phyloP scores from a whole-genome alignment of 2,113 vertebrate species.

The Clarias macrocephalus region DNA sequence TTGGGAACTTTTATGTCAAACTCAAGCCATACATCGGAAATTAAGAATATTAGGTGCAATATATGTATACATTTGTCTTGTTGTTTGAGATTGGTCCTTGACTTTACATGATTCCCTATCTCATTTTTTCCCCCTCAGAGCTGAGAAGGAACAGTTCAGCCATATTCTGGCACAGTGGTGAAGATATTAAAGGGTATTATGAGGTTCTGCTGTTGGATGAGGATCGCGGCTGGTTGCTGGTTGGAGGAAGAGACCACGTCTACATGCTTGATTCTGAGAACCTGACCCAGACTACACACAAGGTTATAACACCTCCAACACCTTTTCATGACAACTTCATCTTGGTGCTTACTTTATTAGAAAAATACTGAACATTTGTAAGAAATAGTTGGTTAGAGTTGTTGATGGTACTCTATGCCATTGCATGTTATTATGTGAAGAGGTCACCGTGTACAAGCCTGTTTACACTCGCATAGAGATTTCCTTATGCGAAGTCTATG shows the following conservation, averaged over 20 bases:
- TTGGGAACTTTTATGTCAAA: background rate
- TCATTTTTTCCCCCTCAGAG: conserved; percentile 64
- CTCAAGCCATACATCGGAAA: background rate
- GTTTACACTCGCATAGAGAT: background rate
- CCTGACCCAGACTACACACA: conserved; percentile 65
- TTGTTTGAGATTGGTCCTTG: background rate
- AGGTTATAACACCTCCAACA: conserved; percentile 63
- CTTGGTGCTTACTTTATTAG: background rate
- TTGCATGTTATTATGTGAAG: background rate
- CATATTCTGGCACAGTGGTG: conserved; percentile 68
- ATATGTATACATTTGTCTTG: background rate
- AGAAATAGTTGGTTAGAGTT: background rate
- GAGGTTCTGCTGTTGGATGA: conserved; percentile 80
- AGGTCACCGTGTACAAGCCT: background rate
- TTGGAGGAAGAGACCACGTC: conserved; percentile 80
- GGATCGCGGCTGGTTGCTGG: conserved; percentile 80
- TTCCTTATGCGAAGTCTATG: background rate
- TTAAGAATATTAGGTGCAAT: background rate
- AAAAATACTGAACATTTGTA: background rate
- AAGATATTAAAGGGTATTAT: conserved; percentile 67
- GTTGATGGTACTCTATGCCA: background rate
- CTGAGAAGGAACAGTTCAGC: conserved; percentile 73
- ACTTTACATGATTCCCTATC: background rate
- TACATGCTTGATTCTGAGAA: conserved; percentile 78
- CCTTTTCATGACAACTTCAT: background rate